Percentiles rank a stretch among this genome's conserved stretches.
Evolutionary conservation across 1,140 invertebrate species (phyloP).

Genomic region (Bombyx mandarina): DNA sequence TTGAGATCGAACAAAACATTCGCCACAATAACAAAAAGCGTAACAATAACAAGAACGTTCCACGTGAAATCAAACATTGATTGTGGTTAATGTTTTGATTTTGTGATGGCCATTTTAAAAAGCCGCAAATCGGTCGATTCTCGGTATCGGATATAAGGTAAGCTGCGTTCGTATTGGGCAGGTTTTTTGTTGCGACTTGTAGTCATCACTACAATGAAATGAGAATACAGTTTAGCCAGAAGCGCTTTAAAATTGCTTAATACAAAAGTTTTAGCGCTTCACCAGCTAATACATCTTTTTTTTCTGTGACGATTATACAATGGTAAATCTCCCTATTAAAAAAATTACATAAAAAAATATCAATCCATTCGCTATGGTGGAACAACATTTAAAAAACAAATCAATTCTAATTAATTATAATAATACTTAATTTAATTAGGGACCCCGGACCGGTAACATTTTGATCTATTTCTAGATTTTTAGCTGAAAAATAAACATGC

Average conservation of each 20-base stretch:
- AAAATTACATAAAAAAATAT: conserved; percentile 3
- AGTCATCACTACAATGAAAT: too few relatives aligned
- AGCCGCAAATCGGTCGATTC: conserved; percentile 9
- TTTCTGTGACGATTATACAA: background rate
- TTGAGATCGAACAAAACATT: too few relatives aligned
- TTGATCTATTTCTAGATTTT: too few relatives aligned
- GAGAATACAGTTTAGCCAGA: too few relatives aligned
- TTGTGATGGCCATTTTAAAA: conserved; percentile 8
- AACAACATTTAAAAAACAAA: conserved; percentile 42
- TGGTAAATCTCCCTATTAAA: conserved; percentile 4
- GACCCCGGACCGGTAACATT: too few relatives aligned
- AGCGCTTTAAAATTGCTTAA: too few relatives aligned
- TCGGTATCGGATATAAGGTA: conserved; percentile 2
- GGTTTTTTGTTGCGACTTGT: too few relatives aligned
- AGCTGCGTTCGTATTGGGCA: background rate
- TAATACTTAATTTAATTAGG: too few relatives aligned
- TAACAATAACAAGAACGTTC: background rate
- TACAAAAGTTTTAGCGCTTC: too few relatives aligned
- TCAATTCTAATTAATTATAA: too few relatives aligned
- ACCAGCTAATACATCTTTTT: background rate
- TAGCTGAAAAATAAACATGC: too few relatives aligned
- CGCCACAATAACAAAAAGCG: too few relatives aligned
- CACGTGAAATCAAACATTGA: conserved; percentile 1
- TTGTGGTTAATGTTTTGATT: conserved; percentile 9
- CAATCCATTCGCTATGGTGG: conserved; percentile 3